Conservation (phyloP, 2,797 vertebrate genomes). For the Rhinophrynus dorsalis region DNA sequence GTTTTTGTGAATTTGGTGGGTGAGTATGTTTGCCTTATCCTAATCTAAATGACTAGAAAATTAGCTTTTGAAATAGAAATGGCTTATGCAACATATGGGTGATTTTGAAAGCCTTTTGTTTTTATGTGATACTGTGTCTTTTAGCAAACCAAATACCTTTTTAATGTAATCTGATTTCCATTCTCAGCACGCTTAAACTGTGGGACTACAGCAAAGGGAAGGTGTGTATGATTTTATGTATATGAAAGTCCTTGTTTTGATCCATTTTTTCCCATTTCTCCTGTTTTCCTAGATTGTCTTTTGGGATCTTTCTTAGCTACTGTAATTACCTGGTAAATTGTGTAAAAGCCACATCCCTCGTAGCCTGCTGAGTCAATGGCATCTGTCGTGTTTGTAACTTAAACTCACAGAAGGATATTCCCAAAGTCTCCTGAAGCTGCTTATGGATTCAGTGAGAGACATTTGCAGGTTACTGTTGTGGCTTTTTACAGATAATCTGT, state of each 20-base stretch:
- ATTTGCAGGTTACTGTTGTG: neutral
- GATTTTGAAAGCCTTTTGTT: too few relatives aligned
- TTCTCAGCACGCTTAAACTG: slow-evolving; percentile 90
- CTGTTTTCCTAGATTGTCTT: neutral
- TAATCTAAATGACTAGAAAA: too few relatives aligned
- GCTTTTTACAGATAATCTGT: neutral
- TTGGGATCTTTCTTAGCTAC: neutral
- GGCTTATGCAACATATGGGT: too few relatives aligned
- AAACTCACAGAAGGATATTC: neutral
- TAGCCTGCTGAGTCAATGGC: neutral
- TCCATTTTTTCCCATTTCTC: neutral
- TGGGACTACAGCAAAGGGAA: slow-evolving; percentile 99
- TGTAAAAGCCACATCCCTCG: neutral
- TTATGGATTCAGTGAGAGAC: too few relatives aligned
- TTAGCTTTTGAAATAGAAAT: too few relatives aligned
- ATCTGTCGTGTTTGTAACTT: slow-evolving; percentile 11
- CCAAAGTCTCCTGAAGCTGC: neutral
- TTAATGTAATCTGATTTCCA: too few relatives aligned
- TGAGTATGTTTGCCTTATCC: too few relatives aligned
- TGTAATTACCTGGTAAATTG: neutral
- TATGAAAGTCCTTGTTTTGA: neutral
- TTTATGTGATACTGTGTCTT: too few relatives aligned
- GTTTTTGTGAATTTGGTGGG: too few relatives aligned
- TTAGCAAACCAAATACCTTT: too few relatives aligned
- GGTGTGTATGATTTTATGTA: slow-evolving; percentile 67